Evolutionary conservation across 1,140 invertebrate species (phyloP), one percentile per base, ranked within the genome.

Genomic region (Brachionus rubens): DNA sequence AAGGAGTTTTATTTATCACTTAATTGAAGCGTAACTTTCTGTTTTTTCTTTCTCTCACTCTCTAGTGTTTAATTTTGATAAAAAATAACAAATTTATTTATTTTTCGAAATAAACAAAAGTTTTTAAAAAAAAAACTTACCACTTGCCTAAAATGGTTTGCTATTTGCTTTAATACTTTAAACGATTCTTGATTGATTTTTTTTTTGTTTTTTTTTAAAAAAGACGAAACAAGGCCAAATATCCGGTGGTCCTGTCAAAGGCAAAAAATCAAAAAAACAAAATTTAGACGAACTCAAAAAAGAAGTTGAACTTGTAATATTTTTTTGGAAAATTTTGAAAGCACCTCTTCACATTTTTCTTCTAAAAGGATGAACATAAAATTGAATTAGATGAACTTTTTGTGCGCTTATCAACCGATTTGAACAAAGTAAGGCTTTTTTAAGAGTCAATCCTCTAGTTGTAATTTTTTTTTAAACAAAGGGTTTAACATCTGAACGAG

Each of bases 281-380:
- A 70, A 70, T 46, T 9, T 50, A 16, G 48, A 70, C 24, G 70
- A 59, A 59, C 24, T 76, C 9, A 76, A 76, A 48, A 76, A 76
- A 76, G 75, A 76, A 48, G 50, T 76, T 30, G 48, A 54, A 36
- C 30, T 76, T 30, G 54, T 59, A 59, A 59, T 5, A 5, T 36
- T 36, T 36, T 36, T 5, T 5, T 5, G 9, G 33, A 36, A 36
- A 36, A 36, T 5, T 36, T 36, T 36, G 9, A 36, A 36, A 5
- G 33, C 4, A 36, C 33, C 3, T 36, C 3, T 5, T 5, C 33
- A 36, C 9, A 36, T 5, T 5, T 36, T 36, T 36, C 9, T 28
- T 26, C 10, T 16, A 41, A 1, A 33, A 65, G 59, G 75, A 76
- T 40, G 75, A 76, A 26, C 75, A 76, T 40, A 76, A 48, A 67